Evolutionary conservation across 2,113 vertebrate species (phyloP), one percentile per base, ranked within the genome.

Genomic region (Cyanistes caeruleus): DNA sequence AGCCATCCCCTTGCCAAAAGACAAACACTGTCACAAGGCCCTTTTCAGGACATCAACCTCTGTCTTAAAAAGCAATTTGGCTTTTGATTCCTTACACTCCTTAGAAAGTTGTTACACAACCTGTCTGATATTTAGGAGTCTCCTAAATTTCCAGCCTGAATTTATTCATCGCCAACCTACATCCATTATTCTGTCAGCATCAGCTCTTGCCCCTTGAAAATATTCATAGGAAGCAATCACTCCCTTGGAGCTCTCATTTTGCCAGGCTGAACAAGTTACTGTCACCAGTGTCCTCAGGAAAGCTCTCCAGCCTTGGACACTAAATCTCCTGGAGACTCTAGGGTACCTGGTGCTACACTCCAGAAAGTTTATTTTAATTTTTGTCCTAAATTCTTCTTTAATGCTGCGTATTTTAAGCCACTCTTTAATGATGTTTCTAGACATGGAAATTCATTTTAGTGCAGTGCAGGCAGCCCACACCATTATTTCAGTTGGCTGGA

Each of bases 171-270:
- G 55, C 63, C 75, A 88, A 22, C 21, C 11, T 51, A 43, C 1
- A 1, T 8, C 72, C 63, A 76, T 77, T 90, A 52, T 84, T 84
- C 72, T 90, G 79, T 63, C 83, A 86, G 60, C 63, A 59, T 23
- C 16, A 5, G 43, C 25, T 83, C 84, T 65, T 74, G 43, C 21
- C 72, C 82, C 79, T 84, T 77, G 79, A 55, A 92, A 93, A 85
- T 80, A 86, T 86, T 89, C 91, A 90, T 28, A 63, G 72, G 72
- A 81, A 86, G 37, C 88, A 84, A 63, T 84, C 72, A 53, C n/a
- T 93, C 35, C 51, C 68, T 86, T 39, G 59, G 20, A 92, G 68
- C 51, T 84, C 41, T 88, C 28, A 48, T 41, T 86, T 70, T 93
- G 46, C 55, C 33, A 55, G 72, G 44, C 75, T 67, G 56, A 87